phyloP scores from a whole-genome alignment of 1,140 invertebrate species.

The Tetramorium simillimum region DNA sequence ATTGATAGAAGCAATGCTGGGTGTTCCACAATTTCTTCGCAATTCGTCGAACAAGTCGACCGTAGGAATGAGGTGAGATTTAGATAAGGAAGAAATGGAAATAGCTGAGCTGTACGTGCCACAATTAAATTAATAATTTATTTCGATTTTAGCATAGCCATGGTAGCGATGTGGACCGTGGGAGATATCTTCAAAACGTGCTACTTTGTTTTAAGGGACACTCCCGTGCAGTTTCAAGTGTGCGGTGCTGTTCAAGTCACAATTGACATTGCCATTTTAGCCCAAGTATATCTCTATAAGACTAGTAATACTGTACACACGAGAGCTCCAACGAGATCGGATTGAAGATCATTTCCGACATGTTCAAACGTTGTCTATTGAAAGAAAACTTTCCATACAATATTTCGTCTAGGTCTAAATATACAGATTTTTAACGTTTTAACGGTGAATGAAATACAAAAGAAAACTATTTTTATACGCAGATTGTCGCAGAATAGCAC shows the following conservation, averaged over 20 bases:
- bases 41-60: conserved; percentile 97
- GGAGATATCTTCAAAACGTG: conserved; percentile 98
- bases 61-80: conserved; percentile 96
- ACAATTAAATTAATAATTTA: conserved; percentile 16
- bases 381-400: background rate
- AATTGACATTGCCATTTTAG: conserved; percentile 93
- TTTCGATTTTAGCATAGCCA: conserved; percentile 89
- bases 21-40: conserved; percentile 95
- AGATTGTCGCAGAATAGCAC: background rate
- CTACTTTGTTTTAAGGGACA: conserved; percentile 96
- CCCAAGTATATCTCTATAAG: conserved; percentile 89
- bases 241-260: conserved; percentile 97
- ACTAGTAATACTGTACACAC: conserved; percentile 66
- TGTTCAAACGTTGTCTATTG: background rate
- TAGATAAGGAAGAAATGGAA: background rate
- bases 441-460: background rate
- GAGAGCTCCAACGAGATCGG: conserved; percentile 68
- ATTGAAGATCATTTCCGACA: conserved; percentile 58
- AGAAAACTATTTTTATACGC: conserved; percentile 39
- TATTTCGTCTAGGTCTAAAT: background rate
- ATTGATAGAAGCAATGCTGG: conserved; percentile 98
- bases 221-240: conserved; percentile 97
- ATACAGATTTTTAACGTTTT: conserved; percentile 29
- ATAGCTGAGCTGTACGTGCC: background rate
- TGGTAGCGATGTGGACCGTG: conserved; percentile 98